Percentiles rank a stretch among this genome's conserved stretches.
phyloP scores from a whole-genome alignment of 2,797 vertebrate species.

The Anomalospiza imberbis region DNA sequence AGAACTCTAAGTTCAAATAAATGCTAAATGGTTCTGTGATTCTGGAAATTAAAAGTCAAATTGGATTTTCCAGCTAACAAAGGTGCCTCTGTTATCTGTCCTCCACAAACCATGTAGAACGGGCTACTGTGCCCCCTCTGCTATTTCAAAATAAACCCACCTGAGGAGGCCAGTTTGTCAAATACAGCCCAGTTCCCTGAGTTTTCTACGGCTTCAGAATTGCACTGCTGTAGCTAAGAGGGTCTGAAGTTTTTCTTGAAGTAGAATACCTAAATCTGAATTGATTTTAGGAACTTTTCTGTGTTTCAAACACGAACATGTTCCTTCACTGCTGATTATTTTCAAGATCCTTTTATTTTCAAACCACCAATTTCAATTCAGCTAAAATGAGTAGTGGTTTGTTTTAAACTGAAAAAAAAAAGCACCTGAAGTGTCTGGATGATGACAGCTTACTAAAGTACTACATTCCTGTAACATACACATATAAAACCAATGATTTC shows the following conservation, averaged over 20 bases:
- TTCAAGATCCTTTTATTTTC: background rate
- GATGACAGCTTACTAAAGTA: background rate
- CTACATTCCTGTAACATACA: background rate
- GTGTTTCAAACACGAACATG: background rate
- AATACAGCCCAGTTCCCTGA: background rate
- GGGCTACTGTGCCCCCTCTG: background rate
- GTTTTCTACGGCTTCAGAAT: background rate
- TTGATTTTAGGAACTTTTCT: background rate
- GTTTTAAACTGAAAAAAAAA: background rate
- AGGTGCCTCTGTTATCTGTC: background rate
- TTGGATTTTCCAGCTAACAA: background rate
- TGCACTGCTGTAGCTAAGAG: background rate
- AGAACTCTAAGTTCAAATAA: constrained; percentile 57
- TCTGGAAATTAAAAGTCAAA: background rate
- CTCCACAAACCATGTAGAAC: background rate
- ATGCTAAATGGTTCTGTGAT: constrained; percentile 1
- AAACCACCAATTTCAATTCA: background rate
- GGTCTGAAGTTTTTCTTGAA: background rate
- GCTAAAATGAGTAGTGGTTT: background rate
- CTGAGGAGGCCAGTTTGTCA: background rate
- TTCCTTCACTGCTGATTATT: background rate
- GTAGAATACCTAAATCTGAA: background rate
- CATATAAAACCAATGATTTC: background rate
- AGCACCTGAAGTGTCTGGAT: background rate
- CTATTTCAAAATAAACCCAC: background rate